Percentiles rank a stretch among this genome's conserved stretches.
Conservation (phyloP, 35 echinoderm and acorn worm genomes). For the Holothuria glaberrima region DNA sequence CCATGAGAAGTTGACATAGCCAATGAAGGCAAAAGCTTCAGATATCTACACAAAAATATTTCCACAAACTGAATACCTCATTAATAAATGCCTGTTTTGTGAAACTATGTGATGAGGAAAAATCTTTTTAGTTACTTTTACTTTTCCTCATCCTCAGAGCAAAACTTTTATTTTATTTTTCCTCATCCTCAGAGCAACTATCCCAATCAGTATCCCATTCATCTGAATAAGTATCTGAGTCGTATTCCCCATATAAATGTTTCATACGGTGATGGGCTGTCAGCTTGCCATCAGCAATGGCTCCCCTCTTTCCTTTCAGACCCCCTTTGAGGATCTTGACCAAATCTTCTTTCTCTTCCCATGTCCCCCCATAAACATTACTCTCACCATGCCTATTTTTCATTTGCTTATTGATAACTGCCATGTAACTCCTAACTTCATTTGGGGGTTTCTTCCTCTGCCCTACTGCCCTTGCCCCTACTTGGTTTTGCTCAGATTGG, state of each 20-base stretch:
- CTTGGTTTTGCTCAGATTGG: neutral
- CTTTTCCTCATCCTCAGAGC: neutral
- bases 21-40: neutral
- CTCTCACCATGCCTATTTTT: conserved; percentile 38
- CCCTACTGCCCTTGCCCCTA: neutral
- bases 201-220: conserved; percentile 64
- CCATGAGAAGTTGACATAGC: too few relatives aligned
- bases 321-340: conserved; percentile 24
- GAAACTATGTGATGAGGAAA: neutral
- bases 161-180: neutral
- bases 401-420: conserved; percentile 44
- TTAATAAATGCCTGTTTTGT: neutral
- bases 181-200: conserved; percentile 11
- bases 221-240: conserved; percentile 40
- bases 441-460: conserved; percentile 13
- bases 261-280: neutral
- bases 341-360: neutral
- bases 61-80: neutral
- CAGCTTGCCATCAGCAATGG: neutral
- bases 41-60: neutral
- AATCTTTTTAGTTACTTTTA: neutral
- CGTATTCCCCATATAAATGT: neutral
- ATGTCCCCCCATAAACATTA: neutral
- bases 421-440: conserved; percentile 40
- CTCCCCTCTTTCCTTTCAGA: neutral